Percentiles rank a stretch among this genome's conserved stretches.
Evolutionary conservation across 2,888 invertebrate species (phyloP).

Genomic region (Scelioninae gen. 1): DNA sequence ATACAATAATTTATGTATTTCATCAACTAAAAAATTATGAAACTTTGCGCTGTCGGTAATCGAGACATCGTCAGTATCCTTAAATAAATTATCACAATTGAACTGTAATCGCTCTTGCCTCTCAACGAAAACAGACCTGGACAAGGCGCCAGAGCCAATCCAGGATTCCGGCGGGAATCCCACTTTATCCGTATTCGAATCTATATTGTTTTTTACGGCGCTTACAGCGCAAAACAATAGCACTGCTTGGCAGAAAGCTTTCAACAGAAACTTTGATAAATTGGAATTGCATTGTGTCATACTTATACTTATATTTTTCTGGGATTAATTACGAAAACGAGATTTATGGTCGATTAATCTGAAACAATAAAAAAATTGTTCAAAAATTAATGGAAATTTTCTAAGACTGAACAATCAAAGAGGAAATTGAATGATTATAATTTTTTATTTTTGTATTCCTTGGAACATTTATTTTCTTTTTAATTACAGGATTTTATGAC

Average conservation of each 20-base stretch:
- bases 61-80: slow-evolving; percentile 52
- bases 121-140: slow-evolving; percentile 80
- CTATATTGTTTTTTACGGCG: slow-evolving; percentile 48
- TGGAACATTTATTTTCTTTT: neutral
- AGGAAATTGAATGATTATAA: neutral
- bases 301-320: slow-evolving; percentile 29
- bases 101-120: slow-evolving; percentile 81
- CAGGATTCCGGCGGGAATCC: slow-evolving; percentile 74
- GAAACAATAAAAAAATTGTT: slow-evolving; percentile 28
- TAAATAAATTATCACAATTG: slow-evolving; percentile 77
- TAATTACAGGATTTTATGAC: neutral
- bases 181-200: slow-evolving; percentile 54
- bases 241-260: slow-evolving; percentile 37
- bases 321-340: slow-evolving; percentile 18
- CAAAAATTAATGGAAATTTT: neutral
- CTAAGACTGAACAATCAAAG: neutral
- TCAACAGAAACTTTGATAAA: slow-evolving; percentile 57
- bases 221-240: slow-evolving; percentile 35
- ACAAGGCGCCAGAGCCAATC: slow-evolving; percentile 80
- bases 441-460: neutral
- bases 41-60: slow-evolving; percentile 85
- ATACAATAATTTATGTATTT: slow-evolving; percentile 92
- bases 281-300: slow-evolving; percentile 59
- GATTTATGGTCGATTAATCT: slow-evolving; percentile 44
- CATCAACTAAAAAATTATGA: slow-evolving; percentile 93